Percentiles rank a stretch among this genome's conserved stretches.
Conservation (phyloP, 1,140 invertebrate genomes). For the Acyrthosiphon pisum region DNA sequence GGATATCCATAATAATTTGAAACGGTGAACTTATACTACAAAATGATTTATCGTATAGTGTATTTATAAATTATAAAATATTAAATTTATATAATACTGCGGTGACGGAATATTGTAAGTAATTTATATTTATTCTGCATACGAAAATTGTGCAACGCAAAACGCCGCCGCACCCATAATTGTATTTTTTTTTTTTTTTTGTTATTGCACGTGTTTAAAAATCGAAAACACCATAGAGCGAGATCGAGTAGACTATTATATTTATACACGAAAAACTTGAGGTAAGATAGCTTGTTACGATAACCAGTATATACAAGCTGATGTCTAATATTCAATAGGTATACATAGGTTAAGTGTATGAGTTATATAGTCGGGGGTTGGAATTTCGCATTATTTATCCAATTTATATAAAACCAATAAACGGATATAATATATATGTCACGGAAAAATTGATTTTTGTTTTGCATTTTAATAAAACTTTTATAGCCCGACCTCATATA, state of each 20-base stretch:
- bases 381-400: not conserved
- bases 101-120: not conserved
- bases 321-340: not conserved
- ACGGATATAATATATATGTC: not conserved
- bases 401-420: not conserved
- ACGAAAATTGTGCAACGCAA: not conserved
- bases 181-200: not conserved
- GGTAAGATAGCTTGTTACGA: not conserved
- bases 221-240: not conserved
- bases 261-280: not conserved
- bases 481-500: too few species aligned
- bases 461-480: too few species aligned
- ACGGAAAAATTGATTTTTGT: not conserved
- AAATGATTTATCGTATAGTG: not conserved
- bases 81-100: not conserved
- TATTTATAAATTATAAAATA: not conserved
- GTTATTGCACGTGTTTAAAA: not conserved
- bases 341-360: not conserved
- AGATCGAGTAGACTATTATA: not conserved
- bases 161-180: not conserved
- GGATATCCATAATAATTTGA: not conserved
- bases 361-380: not conserved
- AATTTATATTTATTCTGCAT: not conserved
- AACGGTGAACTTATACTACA: not conserved
- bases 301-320: not conserved